These are phyloP conservation scores for Euzetes globulus DNA, from an alignment of 2,888 invertebrate species.

Conservation along the genomic window DNA sequence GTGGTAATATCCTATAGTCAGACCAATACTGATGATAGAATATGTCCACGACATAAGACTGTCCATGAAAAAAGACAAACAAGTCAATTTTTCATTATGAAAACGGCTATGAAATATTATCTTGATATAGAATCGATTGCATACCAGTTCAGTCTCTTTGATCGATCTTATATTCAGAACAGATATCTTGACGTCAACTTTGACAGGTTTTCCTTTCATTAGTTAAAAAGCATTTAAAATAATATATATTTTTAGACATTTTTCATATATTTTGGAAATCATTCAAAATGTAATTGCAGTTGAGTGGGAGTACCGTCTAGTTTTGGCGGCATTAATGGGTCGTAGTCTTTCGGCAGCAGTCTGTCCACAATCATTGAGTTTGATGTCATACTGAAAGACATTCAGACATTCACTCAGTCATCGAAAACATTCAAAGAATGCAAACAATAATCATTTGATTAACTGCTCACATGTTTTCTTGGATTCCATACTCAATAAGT, in stretches of 20 bases:
- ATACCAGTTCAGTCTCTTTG: slow-evolving; percentile 22
- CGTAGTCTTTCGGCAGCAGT: slow-evolving; percentile 1
- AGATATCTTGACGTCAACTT: slow-evolving; percentile 15
- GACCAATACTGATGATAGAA: slow-evolving; percentile 34
- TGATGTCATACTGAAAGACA: background rate
- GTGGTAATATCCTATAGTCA: slow-evolving; percentile 30
- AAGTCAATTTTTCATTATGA: too few species aligned
- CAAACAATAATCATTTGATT: background rate
- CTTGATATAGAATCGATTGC: background rate
- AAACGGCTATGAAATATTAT: background rate
- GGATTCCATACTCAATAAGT: too few species aligned
- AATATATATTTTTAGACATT: background rate
- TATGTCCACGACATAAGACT: slow-evolving; percentile 32
- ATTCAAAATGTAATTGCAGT: background rate
- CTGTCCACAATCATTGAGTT: slow-evolving; percentile 11
- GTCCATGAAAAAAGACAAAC: too few species aligned
- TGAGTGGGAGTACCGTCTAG: background rate
- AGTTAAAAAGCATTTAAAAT: background rate
- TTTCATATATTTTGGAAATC: background rate
- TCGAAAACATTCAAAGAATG: too few species aligned
- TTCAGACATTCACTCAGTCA: too few species aligned
- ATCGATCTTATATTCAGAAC: slow-evolving; percentile 17
- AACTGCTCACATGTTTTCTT: background rate
- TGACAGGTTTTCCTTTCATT: slow-evolving; percentile 3
- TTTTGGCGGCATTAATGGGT: slow-evolving; percentile 23